A percentile compares a stretch with the other conserved stretches of the same genome.
phyloP scores from a whole-genome alignment of 2,113 vertebrate genomes.

The Galemys pyrenaicus region DNA sequence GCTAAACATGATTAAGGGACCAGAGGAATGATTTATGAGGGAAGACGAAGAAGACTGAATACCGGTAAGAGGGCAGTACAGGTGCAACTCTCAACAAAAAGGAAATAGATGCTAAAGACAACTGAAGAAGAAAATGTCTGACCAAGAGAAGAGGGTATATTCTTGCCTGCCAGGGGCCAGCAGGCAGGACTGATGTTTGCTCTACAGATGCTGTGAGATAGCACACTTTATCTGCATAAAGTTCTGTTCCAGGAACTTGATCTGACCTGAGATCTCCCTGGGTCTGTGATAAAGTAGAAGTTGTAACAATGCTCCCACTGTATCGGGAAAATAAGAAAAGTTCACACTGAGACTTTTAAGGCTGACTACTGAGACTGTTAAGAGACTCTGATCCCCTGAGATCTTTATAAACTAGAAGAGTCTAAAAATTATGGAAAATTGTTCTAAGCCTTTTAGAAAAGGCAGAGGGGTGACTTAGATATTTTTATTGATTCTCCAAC shows the following conservation, averaged over 20 bases:
- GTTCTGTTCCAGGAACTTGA: not conserved
- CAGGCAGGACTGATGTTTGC: not conserved
- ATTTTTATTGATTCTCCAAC: not conserved
- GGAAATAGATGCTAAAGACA: not conserved
- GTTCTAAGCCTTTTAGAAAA: not conserved
- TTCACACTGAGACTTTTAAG: slow-evolving; percentile 12
- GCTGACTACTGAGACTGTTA: slow-evolving; percentile 23
- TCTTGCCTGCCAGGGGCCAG: not conserved
- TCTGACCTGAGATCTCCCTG: not conserved
- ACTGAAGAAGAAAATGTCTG: not conserved
- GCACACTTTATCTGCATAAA: not conserved
- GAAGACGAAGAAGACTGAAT: slow-evolving; percentile 10
- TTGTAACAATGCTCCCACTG: not conserved
- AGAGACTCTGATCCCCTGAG: not conserved
- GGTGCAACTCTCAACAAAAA: not conserved
- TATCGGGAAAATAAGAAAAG: not conserved
- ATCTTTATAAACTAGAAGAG: not conserved
- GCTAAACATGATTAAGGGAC: not conserved
- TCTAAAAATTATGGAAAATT: slow-evolving; percentile 52
- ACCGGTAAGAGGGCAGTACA: not conserved
- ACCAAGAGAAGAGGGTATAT: not conserved
- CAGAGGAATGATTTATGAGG: slow-evolving; percentile 13
- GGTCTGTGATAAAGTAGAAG: not conserved
- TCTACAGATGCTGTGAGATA: not conserved
- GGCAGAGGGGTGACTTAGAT: not conserved